These are phyloP conservation scores for Pocota personata DNA, from an alignment of 2,888 invertebrate species.

Conservation along the genomic window DNA sequence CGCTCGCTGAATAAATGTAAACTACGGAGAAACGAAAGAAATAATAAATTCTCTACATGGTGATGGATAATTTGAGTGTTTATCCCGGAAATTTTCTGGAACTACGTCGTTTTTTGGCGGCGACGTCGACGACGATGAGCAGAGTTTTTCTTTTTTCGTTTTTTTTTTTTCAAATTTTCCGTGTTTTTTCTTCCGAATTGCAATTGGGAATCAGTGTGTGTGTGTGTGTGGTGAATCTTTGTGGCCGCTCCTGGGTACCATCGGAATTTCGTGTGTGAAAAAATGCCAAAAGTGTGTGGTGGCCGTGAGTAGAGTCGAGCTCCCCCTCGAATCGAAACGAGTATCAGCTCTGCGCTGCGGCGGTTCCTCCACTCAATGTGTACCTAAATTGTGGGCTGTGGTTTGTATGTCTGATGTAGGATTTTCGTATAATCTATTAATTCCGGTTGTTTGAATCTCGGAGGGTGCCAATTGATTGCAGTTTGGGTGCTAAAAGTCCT, in stretches of 20 bases:
- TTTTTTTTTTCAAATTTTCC: constrained; percentile 6
- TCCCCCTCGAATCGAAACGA: constrained; percentile 18
- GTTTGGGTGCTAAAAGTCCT: constrained; percentile 17
- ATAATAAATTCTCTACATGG: constrained; percentile 5
- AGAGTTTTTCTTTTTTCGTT: background rate
- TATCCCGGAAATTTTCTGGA: constrained; percentile 4
- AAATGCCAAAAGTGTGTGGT: constrained; percentile 48
- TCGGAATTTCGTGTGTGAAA: constrained; percentile 55
- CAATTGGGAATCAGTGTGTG: constrained; percentile 27
- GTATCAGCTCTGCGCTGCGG: constrained; percentile 38
- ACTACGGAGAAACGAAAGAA: constrained; percentile 4
- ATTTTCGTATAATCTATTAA: constrained; percentile 46
- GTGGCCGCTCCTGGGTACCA: constrained; percentile 40
- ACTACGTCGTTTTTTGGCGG: constrained; percentile 19
- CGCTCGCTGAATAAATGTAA: constrained; percentile 50
- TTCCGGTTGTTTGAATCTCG: constrained; percentile 51
- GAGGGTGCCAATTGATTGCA: background rate
- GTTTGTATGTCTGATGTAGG: constrained; percentile 19
- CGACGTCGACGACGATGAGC: background rate
- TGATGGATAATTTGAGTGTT: constrained; percentile 28
- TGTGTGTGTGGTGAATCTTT: constrained; percentile 38
- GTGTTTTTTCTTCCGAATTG: constrained; percentile 3
- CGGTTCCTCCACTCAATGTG: constrained; percentile 32
- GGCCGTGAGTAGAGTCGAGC: background rate
- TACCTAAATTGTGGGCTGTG: constrained; percentile 35